Evolutionary conservation across 2,888 invertebrate species (phyloP), one percentile per base, ranked within the genome.

Genomic region (Apoda limacodes): DNA sequence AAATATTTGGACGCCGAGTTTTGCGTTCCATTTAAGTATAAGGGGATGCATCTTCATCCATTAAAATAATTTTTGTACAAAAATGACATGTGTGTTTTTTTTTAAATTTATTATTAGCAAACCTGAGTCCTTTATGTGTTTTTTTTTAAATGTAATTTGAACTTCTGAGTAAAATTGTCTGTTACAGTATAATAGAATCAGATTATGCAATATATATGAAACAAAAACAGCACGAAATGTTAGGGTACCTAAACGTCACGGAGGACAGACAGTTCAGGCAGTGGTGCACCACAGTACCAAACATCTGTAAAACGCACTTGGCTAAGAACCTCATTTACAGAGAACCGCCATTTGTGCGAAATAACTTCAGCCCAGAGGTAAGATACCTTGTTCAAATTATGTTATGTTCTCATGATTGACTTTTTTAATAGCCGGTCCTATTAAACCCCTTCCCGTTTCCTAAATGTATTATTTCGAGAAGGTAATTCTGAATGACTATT

Each of bases 241-340:
- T 88, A 48, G 62, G 61, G 1, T 80, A 88, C 29, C 71, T 95
- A n/a, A 74, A 83, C 22, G 65, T 68, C 0, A 82, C 88, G 34
- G 87, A 89, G 47, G 62, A 82, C 5, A 65, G 76, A 14, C 83
- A 90, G 37, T 88, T 90, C 50, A 69, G 81, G 10, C 76, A 84
- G 23, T 96, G 95, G 95, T 80, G 81, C 13, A 58, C 65, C 0
- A 83, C 76, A 2, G 88, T 92, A 2, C 86, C 88, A 0, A 66
- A 65, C 1, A 84, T 86, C 21, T 89, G 90, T 42, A 75, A 84
- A 28, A 63, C 57, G 2, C 85, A 88, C 48, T 76, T 90, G 40
- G 70, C 70, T 0, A 85, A 87, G 46, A 83, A 83, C 27, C 75
- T 89, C 5, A 71, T 92, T 15, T 65, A 76, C n/a, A 65, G 85